Percentiles rank a stretch among this genome's conserved stretches.
phyloP scores from a whole-genome alignment of 2,888 invertebrate genomes.

The Philereme transversata region DNA sequence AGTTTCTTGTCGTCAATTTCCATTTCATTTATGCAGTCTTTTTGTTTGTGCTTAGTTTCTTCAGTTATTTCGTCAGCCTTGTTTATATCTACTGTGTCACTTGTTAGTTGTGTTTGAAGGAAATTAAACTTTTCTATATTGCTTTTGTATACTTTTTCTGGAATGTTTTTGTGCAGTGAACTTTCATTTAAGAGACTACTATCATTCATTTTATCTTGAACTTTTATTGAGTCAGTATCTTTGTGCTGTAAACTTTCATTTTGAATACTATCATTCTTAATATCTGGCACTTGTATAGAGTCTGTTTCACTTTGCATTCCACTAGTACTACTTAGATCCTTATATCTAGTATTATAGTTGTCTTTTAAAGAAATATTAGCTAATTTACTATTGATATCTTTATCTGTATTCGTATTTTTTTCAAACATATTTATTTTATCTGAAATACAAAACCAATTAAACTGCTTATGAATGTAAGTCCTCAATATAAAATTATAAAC shows the following conservation, averaged over 20 bases:
- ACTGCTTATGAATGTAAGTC: background rate
- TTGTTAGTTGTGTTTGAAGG: constrained; percentile 71
- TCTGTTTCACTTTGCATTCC: constrained; percentile 49
- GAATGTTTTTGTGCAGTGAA: constrained; percentile 36
- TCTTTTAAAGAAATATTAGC: constrained; percentile 67
- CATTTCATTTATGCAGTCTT: constrained; percentile 45
- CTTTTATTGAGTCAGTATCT: constrained; percentile 31
- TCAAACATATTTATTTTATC: constrained; percentile 82
- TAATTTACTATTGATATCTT: constrained; percentile 67
- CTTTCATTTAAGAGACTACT: constrained; percentile 25
- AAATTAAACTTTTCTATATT: constrained; percentile 72
- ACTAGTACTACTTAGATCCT: constrained; percentile 54
- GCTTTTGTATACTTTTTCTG: constrained; percentile 70
- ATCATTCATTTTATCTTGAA: constrained; percentile 27
- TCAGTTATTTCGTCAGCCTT: constrained; percentile 45
- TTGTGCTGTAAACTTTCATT: constrained; percentile 23
- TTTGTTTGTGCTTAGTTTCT: constrained; percentile 45
- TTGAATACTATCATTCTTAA: constrained; percentile 29
- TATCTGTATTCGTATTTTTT: constrained; percentile 61
- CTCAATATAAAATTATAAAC: too few species aligned
- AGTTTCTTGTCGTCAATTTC: constrained; percentile 36
- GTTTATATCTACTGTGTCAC: constrained; percentile 49
- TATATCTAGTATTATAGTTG: constrained; percentile 57
- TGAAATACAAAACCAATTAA: constrained; percentile 48
- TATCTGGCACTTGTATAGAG: constrained; percentile 40